Percentiles rank a stretch among this genome's conserved stretches.
Evolutionary conservation across 2,113 vertebrate species (phyloP).

Genomic region (Nicator chloris): DNA sequence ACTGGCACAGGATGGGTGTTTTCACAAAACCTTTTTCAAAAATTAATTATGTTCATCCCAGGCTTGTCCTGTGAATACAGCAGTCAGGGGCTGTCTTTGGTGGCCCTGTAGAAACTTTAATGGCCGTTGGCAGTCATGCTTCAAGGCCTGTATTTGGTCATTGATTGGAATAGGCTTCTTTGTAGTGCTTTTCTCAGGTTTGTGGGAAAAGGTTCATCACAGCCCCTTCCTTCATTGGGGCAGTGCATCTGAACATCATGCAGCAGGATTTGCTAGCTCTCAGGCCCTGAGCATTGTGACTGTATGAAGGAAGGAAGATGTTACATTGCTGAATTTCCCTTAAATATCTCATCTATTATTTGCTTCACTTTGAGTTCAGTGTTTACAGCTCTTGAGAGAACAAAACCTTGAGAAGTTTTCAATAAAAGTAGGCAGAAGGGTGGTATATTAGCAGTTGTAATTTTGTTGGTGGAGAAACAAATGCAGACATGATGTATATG

Average conservation of each 20-base stretch:
- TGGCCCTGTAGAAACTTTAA: neutral
- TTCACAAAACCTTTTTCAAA: neutral
- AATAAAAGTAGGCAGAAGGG: conserved; percentile 50
- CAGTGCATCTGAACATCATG: neutral
- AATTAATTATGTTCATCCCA: neutral
- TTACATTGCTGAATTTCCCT: neutral
- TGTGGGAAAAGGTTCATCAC: neutral
- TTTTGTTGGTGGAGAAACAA: neutral
- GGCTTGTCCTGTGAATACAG: neutral
- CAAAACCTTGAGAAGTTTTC: conserved; percentile 43
- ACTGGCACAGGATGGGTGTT: neutral
- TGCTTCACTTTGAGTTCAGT: conserved; percentile 18
- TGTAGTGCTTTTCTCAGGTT: neutral
- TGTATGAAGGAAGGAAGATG: neutral
- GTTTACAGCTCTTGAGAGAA: conserved; percentile 36
- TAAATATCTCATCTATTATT: neutral
- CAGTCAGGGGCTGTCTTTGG: neutral
- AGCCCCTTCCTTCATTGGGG: neutral
- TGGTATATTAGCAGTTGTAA: conserved; percentile 6
- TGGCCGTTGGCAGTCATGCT: neutral
- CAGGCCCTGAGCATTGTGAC: neutral
- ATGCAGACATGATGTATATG: neutral
- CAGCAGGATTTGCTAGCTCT: neutral
- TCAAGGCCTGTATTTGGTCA: neutral
- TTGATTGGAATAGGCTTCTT: neutral